Percentiles rank a stretch among this genome's conserved stretches.
These are phyloP conservation scores for Sabatieria punctata DNA, from an alignment of 2,888 invertebrate species.

Conservation along the genomic window DNA sequence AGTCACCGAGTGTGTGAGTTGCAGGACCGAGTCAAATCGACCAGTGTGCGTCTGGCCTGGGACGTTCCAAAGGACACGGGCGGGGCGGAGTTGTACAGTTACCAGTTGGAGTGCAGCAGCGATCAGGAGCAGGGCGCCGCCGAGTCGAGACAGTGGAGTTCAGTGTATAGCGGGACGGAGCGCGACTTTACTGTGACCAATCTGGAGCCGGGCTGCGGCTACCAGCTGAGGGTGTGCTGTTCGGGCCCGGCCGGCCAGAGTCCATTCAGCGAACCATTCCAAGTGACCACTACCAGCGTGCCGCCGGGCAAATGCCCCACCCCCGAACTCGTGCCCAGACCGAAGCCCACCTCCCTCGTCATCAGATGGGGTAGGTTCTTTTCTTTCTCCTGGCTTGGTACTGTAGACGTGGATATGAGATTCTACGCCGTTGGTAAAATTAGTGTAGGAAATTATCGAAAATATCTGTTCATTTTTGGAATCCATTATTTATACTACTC, in stretches of 20 bases:
- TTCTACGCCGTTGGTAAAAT: too few relatives aligned
- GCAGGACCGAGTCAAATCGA: too few relatives aligned
- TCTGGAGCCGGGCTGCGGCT: conserved; percentile 59
- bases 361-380: conserved; percentile 44
- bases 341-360: conserved; percentile 47
- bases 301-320: conserved; percentile 51
- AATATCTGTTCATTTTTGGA: too few relatives aligned
- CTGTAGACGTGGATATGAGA: too few relatives aligned
- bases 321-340: conserved; percentile 51
- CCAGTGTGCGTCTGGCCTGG: too few relatives aligned
- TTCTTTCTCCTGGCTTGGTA: too few relatives aligned
- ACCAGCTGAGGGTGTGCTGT: conserved; percentile 58
- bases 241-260: conserved; percentile 56
- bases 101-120: conserved; percentile 43
- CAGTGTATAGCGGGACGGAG: conserved; percentile 56
- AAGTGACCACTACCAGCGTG: conserved; percentile 60
- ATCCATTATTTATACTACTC: too few relatives aligned
- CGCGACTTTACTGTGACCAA: conserved; percentile 63
- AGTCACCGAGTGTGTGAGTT: too few relatives aligned
- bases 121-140: background rate
- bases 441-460: too few relatives aligned
- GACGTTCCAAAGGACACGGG: conserved; percentile 58
- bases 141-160: background rate
- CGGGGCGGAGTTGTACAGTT: conserved; percentile 50
- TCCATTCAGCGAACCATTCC: conserved; percentile 47